phyloP scores from a whole-genome alignment of 1,140 invertebrate genomes.

The Micrasema minimum region DNA sequence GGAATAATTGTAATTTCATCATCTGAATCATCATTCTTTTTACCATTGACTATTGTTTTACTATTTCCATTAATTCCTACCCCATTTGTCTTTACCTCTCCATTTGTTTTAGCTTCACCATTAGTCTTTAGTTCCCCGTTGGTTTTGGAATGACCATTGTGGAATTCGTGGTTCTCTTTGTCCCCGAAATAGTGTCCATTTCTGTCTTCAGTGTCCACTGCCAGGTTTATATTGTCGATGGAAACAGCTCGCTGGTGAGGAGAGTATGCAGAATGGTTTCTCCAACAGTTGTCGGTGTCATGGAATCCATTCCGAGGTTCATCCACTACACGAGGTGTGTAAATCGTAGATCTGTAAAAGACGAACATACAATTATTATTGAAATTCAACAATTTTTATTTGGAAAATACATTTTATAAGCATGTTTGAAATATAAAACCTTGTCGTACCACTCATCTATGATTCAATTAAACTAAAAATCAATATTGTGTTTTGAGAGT shows the following conservation, averaged over 20 bases:
- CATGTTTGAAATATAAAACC: too few relatives aligned
- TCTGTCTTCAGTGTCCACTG: slow-evolving; percentile 59
- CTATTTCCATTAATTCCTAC: slow-evolving; percentile 44
- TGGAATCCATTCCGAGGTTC: slow-evolving; percentile 62
- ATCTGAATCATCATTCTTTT: slow-evolving; percentile 65
- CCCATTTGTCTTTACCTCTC: slow-evolving; percentile 44
- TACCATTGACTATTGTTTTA: slow-evolving; percentile 58
- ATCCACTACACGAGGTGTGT: slow-evolving; percentile 74
- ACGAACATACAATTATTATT: too few relatives aligned
- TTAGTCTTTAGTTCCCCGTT: slow-evolving; percentile 49
- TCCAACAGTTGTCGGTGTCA: slow-evolving; percentile 65
- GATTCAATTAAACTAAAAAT: too few relatives aligned
- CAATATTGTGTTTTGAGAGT: too few relatives aligned
- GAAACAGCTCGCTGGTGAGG: slow-evolving; percentile 65
- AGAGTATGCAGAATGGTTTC: slow-evolving; percentile 60
- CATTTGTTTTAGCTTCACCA: slow-evolving; percentile 49
- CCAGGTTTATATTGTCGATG: slow-evolving; percentile 69
- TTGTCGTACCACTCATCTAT: neutral
- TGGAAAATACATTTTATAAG: neutral
- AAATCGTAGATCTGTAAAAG: slow-evolving; percentile 70
- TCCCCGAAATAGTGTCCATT: slow-evolving; percentile 56
- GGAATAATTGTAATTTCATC: slow-evolving; percentile 81
- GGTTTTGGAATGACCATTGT: slow-evolving; percentile 51
- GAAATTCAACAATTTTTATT: too few relatives aligned
- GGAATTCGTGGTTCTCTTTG: slow-evolving; percentile 60